Conservation (phyloP, 2,888 invertebrate species). For the Pristionchus maxplancki region DNA sequence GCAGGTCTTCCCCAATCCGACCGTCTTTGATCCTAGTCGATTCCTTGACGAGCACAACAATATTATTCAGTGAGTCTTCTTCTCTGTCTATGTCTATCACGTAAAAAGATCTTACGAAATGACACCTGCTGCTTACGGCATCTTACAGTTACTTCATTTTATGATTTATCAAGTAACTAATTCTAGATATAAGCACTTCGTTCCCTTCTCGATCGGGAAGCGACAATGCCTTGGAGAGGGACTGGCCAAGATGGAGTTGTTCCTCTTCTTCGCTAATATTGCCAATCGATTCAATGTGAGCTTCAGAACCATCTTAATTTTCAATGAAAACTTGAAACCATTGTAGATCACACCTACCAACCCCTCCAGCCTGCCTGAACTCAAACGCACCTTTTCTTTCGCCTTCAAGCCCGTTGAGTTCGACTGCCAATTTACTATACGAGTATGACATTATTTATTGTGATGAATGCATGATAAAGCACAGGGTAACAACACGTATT, state of each 20-base stretch:
- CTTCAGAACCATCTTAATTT: background rate
- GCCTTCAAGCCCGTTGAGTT: background rate
- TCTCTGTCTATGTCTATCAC: background rate
- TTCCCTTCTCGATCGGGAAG: slow-evolving; percentile 62
- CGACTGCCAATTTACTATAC: background rate
- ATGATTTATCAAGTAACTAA: background rate
- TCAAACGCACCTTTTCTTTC: background rate
- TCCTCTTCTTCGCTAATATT: slow-evolving; percentile 59
- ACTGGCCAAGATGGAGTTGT: slow-evolving; percentile 59
- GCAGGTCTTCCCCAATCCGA: slow-evolving; percentile 59
- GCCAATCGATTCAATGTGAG: slow-evolving; percentile 58
- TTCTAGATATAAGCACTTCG: slow-evolving; percentile 39
- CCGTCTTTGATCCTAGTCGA: slow-evolving; percentile 54
- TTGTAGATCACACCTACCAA: background rate
- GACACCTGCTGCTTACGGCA: too few species aligned
- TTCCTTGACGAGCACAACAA: slow-evolving; percentile 54
- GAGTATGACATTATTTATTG: background rate
- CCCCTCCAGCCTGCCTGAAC: background rate
- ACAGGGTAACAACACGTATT: background rate
- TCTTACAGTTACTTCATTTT: too few species aligned
- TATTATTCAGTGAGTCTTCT: background rate
- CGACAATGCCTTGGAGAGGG: slow-evolving; percentile 63
- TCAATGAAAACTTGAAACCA: background rate
- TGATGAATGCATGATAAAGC: background rate
- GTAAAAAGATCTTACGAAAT: too few species aligned